A percentile compares a stretch with the other conserved stretches of the same genome.
These are phyloP conservation scores for Drosophila heteroneura DNA, from an alignment of 2,888 invertebrate species.

Conservation along the genomic window DNA sequence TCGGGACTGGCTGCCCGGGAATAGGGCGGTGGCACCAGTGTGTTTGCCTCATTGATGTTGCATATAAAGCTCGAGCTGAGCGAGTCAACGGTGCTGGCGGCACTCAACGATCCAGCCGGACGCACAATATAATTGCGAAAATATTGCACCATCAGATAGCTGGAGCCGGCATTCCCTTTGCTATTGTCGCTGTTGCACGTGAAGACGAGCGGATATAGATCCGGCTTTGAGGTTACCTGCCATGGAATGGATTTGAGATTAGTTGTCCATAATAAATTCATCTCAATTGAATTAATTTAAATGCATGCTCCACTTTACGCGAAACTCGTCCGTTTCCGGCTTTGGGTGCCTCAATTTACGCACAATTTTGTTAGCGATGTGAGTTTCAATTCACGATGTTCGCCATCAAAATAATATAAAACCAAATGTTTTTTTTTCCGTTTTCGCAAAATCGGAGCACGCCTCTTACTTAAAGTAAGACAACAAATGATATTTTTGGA, in stretches of 20 bases:
- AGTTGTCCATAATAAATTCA: not conserved
- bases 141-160: conserved; percentile 94
- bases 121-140: conserved; percentile 92
- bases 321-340: not conserved
- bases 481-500: not conserved
- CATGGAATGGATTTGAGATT: not conserved
- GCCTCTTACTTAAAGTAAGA: not conserved
- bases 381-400: not conserved
- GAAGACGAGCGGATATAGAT: conserved; percentile 93
- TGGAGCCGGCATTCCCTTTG: conserved; percentile 88
- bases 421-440: not conserved
- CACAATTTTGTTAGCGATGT: not conserved
- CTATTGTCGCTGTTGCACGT: conserved; percentile 91
- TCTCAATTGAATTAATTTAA: not conserved
- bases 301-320: not conserved
- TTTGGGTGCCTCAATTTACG: not conserved
- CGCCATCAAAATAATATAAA: not conserved
- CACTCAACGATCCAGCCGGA: conserved; percentile 91
- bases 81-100: conserved; percentile 94
- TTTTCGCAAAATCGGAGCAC: not conserved
- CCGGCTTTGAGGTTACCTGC: conserved; percentile 94
- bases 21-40: conserved; percentile 93
- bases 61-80: conserved; percentile 95
- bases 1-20: conserved; percentile 92
- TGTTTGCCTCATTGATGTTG: conserved; percentile 94